Conservation (phyloP, 1,140 invertebrate genomes). For the Drosophila punjabiensis region DNA sequence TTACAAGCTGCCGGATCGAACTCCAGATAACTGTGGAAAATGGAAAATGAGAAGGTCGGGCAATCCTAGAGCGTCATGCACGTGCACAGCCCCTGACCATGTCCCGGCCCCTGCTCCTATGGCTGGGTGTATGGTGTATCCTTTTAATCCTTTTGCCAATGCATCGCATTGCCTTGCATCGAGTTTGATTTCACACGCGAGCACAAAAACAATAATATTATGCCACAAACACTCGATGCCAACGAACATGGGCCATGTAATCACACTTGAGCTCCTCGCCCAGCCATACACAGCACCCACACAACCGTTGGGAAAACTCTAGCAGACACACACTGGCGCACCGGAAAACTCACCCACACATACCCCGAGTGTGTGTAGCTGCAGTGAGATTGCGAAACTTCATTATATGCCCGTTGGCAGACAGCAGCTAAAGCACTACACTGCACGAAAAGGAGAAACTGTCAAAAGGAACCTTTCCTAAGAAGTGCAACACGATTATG, state of each 20-base stretch:
- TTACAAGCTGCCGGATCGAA: slow-evolving; percentile 67
- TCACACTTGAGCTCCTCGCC: slow-evolving; percentile 74
- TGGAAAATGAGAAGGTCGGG: slow-evolving; percentile 13
- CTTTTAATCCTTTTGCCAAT: slow-evolving; percentile 81
- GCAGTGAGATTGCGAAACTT: slow-evolving; percentile 79
- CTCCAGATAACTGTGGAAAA: slow-evolving; percentile 21
- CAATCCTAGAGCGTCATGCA: slow-evolving; percentile 40
- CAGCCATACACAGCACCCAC: slow-evolving; percentile 17
- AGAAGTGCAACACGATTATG: background rate
- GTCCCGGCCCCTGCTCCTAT: background rate
- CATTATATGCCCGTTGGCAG: slow-evolving; percentile 73
- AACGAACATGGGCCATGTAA: slow-evolving; percentile 81
- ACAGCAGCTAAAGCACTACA: slow-evolving; percentile 22
- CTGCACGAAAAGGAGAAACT: background rate
- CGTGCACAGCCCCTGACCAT: slow-evolving; percentile 15
- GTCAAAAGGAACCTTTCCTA: too few species aligned
- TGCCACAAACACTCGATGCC: slow-evolving; percentile 80
- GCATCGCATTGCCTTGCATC: slow-evolving; percentile 76
- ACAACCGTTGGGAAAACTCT: slow-evolving; percentile 27
- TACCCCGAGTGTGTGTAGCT: slow-evolving; percentile 17
- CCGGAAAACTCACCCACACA: slow-evolving; percentile 18
- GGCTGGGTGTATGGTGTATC: slow-evolving; percentile 47
- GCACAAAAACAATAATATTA: slow-evolving; percentile 84
- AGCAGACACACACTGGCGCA: background rate
- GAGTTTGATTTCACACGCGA: slow-evolving; percentile 82